These are phyloP conservation scores for Aphelenchoides fujianensis DNA, from an alignment of 1,140 invertebrate genomes.

Conservation along the genomic window DNA sequence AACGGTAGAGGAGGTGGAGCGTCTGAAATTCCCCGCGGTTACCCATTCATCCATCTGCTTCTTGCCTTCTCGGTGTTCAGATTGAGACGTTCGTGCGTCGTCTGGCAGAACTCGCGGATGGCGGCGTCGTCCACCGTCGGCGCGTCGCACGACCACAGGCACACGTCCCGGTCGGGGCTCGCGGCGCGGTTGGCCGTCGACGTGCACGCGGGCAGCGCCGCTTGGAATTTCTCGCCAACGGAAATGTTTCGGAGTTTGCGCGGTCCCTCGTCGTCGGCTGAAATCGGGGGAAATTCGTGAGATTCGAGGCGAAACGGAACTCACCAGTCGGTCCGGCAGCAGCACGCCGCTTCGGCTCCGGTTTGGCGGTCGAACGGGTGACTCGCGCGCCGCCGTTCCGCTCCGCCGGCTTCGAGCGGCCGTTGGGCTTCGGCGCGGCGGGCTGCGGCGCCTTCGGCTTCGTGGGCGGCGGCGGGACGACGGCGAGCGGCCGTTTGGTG, in stretches of 20 bases:
- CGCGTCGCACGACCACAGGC: neutral
- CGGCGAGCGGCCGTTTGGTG: neutral
- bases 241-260: neutral
- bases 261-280: neutral
- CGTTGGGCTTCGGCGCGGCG: neutral
- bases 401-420: neutral
- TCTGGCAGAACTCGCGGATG: neutral
- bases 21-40: constrained; percentile 7
- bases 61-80: neutral
- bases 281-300: constrained; percentile 9
- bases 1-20: neutral
- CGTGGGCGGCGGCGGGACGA: too few species aligned
- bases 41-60: too few species aligned
- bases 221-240: constrained; percentile 4
- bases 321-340: neutral
- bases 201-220: neutral
- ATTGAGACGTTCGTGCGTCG: neutral
- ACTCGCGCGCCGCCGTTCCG: neutral
- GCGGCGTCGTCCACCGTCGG: neutral
- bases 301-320: neutral
- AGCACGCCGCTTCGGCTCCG: neutral
- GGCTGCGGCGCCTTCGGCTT: neutral
- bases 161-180: neutral
- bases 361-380: constrained; percentile 3
- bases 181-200: neutral